Base-by-base conservation (phyloP, 2,888 invertebrate species). In the Nymphalis urticae region DNA sequence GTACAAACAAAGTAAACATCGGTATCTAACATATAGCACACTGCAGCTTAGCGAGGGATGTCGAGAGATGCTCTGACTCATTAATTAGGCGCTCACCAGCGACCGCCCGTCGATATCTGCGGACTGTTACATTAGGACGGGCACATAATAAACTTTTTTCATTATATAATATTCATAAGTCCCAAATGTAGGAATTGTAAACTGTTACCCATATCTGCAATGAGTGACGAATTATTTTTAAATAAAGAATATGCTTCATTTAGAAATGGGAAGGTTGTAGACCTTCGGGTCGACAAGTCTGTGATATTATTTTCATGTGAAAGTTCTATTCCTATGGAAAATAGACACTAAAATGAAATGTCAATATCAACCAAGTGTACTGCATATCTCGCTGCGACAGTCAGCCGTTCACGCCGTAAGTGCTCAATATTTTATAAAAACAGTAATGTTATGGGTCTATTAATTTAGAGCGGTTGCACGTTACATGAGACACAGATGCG, bases 31-130 rank as follows among this genome's bases (percentile, higher is more conserved):
- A n/a, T 32, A 36, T 10, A 53, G 32, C 59, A 36, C 36, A 32
- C 27, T 67, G 62, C 21, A 59, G 53, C 48, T 32, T 32, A 64
- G 16, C 13, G 9, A 48, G 58, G 27, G 51, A 68, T 32, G 62
- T 32, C 21, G 27, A 19, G 60, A 66, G 65, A 61, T 56, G 66
- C 66, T 61, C 58, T 21, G 61, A 66, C 32, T 60, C 61, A 73
- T 73, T 69, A 68, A 74, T 73, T 68, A 70, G 62, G 50, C 54
- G 70, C 60, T 48, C 56, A 50, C 50, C 24, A 27, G 54, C 61
- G 71, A 65, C 66, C 64, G 62, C 69, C 71, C 69, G 72, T 68
- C 68, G 69, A 17, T 53, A 59, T 68, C 53, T 24, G 61, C 61
- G 50, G 64, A 21, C 24, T 56, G 54, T n/a, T 53, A 48, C 54